Conservation (phyloP, 2,888 invertebrate species). For the Microctonus aethiopoides region DNA sequence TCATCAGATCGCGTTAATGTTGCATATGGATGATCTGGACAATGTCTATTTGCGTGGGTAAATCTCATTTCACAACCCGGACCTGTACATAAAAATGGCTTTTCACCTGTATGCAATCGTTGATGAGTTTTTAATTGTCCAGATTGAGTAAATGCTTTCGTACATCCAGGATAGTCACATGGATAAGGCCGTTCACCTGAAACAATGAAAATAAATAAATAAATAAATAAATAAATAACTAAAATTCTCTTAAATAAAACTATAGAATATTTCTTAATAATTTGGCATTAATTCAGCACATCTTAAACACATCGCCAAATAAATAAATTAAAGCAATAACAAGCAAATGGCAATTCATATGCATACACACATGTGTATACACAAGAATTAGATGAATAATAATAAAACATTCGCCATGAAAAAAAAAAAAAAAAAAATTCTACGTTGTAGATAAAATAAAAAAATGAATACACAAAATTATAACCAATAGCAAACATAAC, state of each 20-base stretch:
- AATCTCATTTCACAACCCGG: constrained; percentile 76
- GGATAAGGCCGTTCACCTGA: constrained; percentile 79
- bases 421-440: too few relatives aligned
- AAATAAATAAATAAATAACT: not conserved
- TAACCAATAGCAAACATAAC: too few relatives aligned
- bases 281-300: not conserved
- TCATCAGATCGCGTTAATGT: constrained; percentile 70
- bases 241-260: not conserved
- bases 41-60: constrained; percentile 82
- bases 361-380: not conserved
- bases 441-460: too few relatives aligned
- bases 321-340: not conserved
- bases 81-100: constrained; percentile 77
- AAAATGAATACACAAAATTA: too few relatives aligned
- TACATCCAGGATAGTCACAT: constrained; percentile 80
- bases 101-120: constrained; percentile 80
- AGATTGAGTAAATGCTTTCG: constrained; percentile 79
- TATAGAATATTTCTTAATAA: not conserved
- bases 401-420: too few relatives aligned
- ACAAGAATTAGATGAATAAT: constrained; percentile 7
- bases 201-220: constrained; percentile 39
- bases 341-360: not conserved
- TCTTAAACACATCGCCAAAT: not conserved
- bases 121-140: constrained; percentile 84
- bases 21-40: constrained; percentile 77